Evolutionary conservation across 1,140 invertebrate genomes (phyloP), one percentile per base, ranked within the genome.

Genomic region (Sitobion miscanthi): DNA sequence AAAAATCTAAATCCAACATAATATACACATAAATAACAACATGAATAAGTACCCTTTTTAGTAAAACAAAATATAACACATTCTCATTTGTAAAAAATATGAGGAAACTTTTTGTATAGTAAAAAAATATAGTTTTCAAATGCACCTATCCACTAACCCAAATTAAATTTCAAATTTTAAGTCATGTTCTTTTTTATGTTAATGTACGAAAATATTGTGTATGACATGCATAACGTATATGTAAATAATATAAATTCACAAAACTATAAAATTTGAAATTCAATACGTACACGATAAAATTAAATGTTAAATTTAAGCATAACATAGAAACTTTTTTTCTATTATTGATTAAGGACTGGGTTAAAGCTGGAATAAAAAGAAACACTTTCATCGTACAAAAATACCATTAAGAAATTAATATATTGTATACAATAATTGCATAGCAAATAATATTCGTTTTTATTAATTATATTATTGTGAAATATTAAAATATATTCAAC

Each of bases 161-260:
- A 77, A 77, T 17, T 77, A 77, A 77, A 77, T 77, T 69, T n/a
- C 30, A n/a, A 62, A 69, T 69, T 77, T n/a, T n/a, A 77, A 77
- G 11, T 30, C 62, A n/a, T 30, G 9, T 69, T 14, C 62, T 4
- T 69, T 14, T 69, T 69, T n/a, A 17, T 17, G 14, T 17, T 30
- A n/a, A n/a, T 69, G 62, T 69, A 69, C 9, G 25, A 0, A 8
- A 69, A 30, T 69, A 69, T 69, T 62, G 25, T 30, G 11, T 62
- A 62, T 30, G 9, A 30, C 11, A 5, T 30, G 25, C 9, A 11
- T 7, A 1, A 23, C 2, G 11, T 57, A 9, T 69, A 30, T 14
- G 6, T 23, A 54, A 54, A 54, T 7, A 54, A 54, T 54, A 54
- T 23, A 77, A 35, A n/a, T 77, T 4, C 0, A 77, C 14, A n/a